phyloP scores from a whole-genome alignment of 2,888 invertebrate species.

The Steromphala cineraria region DNA sequence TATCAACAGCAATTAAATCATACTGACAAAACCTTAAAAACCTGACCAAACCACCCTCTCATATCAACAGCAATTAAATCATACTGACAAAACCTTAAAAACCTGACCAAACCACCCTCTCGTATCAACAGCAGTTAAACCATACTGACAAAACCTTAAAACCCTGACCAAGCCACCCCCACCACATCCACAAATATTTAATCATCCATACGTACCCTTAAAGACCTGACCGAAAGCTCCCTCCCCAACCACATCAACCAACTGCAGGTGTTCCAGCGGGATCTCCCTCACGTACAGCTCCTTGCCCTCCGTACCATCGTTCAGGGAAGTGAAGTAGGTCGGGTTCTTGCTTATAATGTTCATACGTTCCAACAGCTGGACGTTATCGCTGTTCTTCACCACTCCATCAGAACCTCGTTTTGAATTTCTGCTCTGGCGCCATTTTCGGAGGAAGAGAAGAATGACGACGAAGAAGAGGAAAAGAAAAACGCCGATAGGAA shows the following conservation, averaged over 20 bases:
- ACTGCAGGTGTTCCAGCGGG: conserved; percentile 79
- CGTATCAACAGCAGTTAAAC: no score
- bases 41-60: no score
- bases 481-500: conserved; percentile 52
- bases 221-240: conserved; percentile 92
- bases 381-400: conserved; percentile 62
- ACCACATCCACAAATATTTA: no score
- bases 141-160: no score
- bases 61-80: no score
- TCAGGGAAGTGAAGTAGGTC: conserved; percentile 58
- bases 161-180: no score
- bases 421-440: conserved; percentile 35
- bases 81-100: no score
- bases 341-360: conserved; percentile 70
- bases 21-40: no score
- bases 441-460: conserved; percentile 38
- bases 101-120: no score
- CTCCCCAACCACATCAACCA: conserved; percentile 87
- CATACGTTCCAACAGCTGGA: conserved; percentile 67
- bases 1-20: no score
- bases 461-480: conserved; percentile 45
- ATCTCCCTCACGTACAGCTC: conserved; percentile 56
- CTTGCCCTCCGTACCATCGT: conserved; percentile 40
- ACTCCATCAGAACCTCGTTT: conserved; percentile 48
- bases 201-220: conserved; percentile 89